phyloP scores from a whole-genome alignment of 2,888 invertebrate genomes.

The Leptopilina myrica region DNA sequence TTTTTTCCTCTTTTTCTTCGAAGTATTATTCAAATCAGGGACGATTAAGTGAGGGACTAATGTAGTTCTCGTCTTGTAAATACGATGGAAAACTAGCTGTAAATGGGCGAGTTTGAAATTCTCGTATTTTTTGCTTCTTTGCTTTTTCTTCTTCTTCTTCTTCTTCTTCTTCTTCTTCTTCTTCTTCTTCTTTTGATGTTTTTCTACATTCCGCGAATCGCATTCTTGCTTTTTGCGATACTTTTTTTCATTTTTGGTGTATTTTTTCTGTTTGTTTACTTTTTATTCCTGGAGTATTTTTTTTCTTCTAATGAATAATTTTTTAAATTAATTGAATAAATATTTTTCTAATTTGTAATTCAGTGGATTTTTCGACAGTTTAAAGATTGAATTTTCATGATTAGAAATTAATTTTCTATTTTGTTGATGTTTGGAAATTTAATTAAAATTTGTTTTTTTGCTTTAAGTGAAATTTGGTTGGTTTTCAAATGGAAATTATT shows the following conservation, averaged over 20 bases:
- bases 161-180: constrained; percentile 45
- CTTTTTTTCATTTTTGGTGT: background rate
- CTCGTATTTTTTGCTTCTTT: constrained; percentile 53
- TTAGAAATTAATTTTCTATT: too few species aligned
- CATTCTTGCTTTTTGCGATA: background rate
- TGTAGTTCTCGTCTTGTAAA: constrained; percentile 58
- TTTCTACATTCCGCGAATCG: background rate
- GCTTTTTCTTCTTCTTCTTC: constrained; percentile 45
- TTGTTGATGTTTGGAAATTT: too few species aligned
- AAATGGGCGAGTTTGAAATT: constrained; percentile 58
- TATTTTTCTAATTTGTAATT: background rate
- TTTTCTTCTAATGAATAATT: too few species aligned
- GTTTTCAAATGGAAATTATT: too few species aligned
- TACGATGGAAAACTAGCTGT: constrained; percentile 63
- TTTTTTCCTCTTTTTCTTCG: constrained; percentile 46
- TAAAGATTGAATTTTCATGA: too few species aligned
- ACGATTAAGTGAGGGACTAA: constrained; percentile 56
- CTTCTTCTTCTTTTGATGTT: background rate
- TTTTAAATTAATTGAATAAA: too few species aligned
- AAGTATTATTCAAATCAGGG: constrained; percentile 39
- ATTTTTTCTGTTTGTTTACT: too few species aligned
- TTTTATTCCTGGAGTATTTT: too few species aligned
- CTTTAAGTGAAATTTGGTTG: too few species aligned
- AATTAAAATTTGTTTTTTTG: too few species aligned
- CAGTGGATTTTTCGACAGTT: too few species aligned